A percentile compares a stretch with the other conserved stretches of the same genome.
These are phyloP conservation scores for Rousettus leschenaultii DNA, from an alignment of 2,113 vertebrate genomes.

Conservation along the genomic window DNA sequence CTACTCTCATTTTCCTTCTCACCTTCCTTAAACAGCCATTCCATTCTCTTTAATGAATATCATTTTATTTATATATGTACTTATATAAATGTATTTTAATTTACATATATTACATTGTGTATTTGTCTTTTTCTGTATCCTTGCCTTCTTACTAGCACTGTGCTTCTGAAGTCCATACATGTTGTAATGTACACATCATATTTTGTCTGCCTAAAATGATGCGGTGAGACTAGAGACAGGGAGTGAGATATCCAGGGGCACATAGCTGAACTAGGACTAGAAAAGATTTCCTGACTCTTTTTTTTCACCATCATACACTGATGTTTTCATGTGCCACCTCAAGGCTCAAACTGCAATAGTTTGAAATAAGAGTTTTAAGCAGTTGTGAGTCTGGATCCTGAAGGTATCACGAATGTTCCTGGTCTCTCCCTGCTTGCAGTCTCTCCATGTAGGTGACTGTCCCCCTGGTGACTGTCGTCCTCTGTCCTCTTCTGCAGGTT, in stretches of 20 bases:
- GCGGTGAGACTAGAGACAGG: not conserved
- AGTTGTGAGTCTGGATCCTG: not conserved
- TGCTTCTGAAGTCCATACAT: not conserved
- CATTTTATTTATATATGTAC: not conserved
- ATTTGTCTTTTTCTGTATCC: not conserved
- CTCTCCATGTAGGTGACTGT: too few relatives aligned
- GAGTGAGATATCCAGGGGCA: not conserved
- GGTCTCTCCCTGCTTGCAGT: too few relatives aligned
- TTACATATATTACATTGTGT: not conserved
- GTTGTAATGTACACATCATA: not conserved
- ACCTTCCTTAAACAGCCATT: not conserved
- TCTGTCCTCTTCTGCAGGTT: conserved; percentile 83
- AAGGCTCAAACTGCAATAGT: not conserved
- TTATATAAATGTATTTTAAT: not conserved
- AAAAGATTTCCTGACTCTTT: not conserved
- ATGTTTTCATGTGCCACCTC: not conserved
- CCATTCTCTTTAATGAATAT: not conserved
- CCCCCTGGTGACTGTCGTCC: not conserved
- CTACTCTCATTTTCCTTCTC: not conserved
- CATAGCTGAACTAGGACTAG: not conserved
- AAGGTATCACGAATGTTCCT: not conserved
- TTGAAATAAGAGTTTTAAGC: not conserved
- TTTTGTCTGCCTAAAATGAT: not conserved
- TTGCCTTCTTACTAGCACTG: not conserved
- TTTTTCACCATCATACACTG: not conserved